Conservation (phyloP, 2,113 vertebrate species). For the Cyanoliseus patagonus region DNA sequence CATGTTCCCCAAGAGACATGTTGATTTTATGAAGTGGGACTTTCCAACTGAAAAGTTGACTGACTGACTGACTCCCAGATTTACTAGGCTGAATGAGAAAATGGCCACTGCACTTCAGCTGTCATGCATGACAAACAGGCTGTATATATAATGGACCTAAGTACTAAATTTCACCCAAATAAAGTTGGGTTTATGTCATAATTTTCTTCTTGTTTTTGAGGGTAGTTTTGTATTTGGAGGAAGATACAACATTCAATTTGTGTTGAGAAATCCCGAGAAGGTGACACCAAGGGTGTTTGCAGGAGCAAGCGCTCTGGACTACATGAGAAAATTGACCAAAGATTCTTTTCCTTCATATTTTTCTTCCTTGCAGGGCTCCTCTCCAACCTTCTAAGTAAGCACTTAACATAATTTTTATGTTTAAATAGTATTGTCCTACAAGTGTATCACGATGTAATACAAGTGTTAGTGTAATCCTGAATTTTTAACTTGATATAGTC, state of each 20-base stretch:
- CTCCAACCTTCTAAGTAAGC: neutral
- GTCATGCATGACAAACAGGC: neutral
- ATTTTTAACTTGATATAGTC: neutral
- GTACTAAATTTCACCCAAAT: neutral
- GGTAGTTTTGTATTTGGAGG: neutral
- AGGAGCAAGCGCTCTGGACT: neutral
- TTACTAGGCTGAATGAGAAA: neutral
- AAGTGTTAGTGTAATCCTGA: rapidly evolving
- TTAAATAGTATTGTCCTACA: neutral
- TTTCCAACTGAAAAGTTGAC: neutral
- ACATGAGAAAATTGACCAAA: neutral
- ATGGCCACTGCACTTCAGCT: neutral
- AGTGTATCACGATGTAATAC: neutral
- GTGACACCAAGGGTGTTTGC: neutral
- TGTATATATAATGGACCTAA: neutral
- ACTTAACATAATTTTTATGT: neutral
- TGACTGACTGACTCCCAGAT: neutral
- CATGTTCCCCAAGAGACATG: neutral
- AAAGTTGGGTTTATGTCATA: neutral
- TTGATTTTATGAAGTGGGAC: neutral
- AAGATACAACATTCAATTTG: rapidly evolving
- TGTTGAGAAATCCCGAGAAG: neutral
- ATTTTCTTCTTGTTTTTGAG: neutral
- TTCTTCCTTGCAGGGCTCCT: neutral
- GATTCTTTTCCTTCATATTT: neutral